These are phyloP conservation scores for Halichoerus grypus DNA, from an alignment of 2,113 vertebrate species.

Conservation along the genomic window DNA sequence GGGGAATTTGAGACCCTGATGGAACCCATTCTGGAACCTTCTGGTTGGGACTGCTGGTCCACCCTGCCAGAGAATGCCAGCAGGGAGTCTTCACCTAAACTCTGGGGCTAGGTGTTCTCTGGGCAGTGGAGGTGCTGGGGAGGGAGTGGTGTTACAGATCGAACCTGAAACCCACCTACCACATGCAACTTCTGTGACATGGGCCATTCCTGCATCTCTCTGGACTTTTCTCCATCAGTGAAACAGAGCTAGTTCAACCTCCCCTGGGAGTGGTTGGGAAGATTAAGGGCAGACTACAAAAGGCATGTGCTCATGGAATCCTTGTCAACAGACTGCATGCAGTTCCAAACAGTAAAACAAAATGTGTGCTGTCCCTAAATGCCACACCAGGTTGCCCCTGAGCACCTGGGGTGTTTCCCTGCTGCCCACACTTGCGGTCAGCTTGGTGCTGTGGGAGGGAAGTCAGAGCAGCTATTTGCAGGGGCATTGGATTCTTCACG, in stretches of 20 bases:
- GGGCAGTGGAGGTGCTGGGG: neutral
- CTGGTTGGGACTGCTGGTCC: neutral
- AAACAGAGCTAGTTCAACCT: neutral
- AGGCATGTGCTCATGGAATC: neutral
- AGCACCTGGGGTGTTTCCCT: neutral
- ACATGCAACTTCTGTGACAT: no score
- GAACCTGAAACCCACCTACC: neutral
- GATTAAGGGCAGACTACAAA: neutral
- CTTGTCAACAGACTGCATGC: neutral
- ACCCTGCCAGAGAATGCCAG: no score
- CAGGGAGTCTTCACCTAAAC: neutral
- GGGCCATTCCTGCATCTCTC: neutral
- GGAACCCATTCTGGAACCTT: neutral
- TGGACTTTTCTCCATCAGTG: neutral
- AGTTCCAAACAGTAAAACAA: neutral
- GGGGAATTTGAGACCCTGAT: neutral
- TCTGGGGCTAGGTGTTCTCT: neutral
- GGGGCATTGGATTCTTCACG: neutral
- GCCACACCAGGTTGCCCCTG: neutral
- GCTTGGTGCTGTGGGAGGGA: neutral
- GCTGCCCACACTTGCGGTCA: neutral
- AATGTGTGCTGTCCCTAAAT: neutral
- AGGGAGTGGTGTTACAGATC: accelerated
- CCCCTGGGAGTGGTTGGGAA: neutral
- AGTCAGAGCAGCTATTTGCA: no score